Conservation (phyloP, 1,140 invertebrate species). For the Drosophila busckii region DNA sequence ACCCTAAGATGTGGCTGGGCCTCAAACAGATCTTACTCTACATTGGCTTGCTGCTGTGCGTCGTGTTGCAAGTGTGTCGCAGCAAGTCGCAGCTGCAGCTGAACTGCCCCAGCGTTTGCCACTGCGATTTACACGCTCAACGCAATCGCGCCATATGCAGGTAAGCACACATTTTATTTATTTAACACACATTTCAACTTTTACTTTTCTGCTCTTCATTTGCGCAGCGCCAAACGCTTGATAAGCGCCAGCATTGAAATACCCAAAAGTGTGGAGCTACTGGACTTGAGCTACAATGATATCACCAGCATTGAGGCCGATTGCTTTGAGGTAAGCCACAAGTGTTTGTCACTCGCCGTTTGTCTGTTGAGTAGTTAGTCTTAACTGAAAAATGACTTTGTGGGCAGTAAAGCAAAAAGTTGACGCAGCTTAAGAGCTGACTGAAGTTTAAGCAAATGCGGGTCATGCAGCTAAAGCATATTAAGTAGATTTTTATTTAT, state of each 20-base stretch:
- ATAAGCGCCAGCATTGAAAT: slow-evolving; percentile 70
- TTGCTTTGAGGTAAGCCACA: slow-evolving; percentile 56
- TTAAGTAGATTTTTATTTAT: too few species aligned
- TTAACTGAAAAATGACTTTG: too few species aligned
- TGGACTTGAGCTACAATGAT: slow-evolving; percentile 75
- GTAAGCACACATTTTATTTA: slow-evolving; percentile 23
- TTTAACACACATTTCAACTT: slow-evolving; percentile 1
- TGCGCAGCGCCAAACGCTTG: slow-evolving; percentile 56
- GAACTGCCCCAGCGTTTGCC: slow-evolving; percentile 62
- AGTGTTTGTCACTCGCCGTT: background rate
- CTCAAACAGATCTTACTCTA: slow-evolving; percentile 64
- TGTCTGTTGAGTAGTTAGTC: background rate
- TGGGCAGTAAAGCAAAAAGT: too few species aligned
- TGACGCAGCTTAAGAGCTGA: too few species aligned
- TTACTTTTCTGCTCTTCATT: slow-evolving; percentile 4
- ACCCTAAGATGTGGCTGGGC: slow-evolving; percentile 66
- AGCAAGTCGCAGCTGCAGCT: slow-evolving; percentile 54
- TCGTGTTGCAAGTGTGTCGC: slow-evolving; percentile 55
- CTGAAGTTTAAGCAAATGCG: too few species aligned
- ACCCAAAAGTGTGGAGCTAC: slow-evolving; percentile 60
- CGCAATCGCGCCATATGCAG: slow-evolving; percentile 75
- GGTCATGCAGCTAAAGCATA: too few species aligned
- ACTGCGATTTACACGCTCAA: slow-evolving; percentile 57
- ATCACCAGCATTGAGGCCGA: slow-evolving; percentile 69
- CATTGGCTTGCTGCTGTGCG: slow-evolving; percentile 61